phyloP scores from a whole-genome alignment of 2,797 vertebrate genomes.

The Poecilia picta region DNA sequence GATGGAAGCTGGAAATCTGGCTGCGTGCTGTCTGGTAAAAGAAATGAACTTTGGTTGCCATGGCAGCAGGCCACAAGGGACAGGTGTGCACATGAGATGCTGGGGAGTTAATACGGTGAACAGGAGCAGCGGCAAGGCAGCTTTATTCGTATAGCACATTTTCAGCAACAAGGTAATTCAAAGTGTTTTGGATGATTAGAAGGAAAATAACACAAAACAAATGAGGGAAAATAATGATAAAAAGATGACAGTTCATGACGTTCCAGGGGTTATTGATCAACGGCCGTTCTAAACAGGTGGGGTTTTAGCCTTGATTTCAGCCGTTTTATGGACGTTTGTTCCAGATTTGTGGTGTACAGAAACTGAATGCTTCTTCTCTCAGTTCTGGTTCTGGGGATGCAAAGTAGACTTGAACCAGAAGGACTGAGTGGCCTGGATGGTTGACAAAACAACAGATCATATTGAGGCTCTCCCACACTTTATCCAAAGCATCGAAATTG shows the following conservation, averaged over 20 bases:
- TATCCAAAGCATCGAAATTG: neutral
- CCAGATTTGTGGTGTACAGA: neutral
- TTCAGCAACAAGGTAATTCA: neutral
- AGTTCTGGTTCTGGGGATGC: neutral
- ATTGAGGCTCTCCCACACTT: neutral
- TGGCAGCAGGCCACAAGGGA: slow-evolving; percentile 71
- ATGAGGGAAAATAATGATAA: neutral
- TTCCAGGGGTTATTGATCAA: neutral
- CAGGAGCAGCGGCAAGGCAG: slow-evolving; percentile 21
- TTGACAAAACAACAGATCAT: neutral
- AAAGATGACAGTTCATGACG: neutral
- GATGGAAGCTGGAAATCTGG: slow-evolving; percentile 66
- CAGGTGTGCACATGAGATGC: slow-evolving; percentile 71
- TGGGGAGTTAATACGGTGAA: slow-evolving; percentile 51
- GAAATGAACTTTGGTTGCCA: slow-evolving; percentile 70
- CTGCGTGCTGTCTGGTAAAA: slow-evolving; percentile 50
- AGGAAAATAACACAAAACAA: neutral
- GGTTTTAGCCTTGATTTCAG: neutral
- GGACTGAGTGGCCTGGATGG: neutral
- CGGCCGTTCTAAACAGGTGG: too few relatives aligned
- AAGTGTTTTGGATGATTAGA: neutral
- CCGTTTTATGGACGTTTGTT: neutral
- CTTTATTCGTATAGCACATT: neutral
- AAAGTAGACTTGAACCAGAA: neutral
- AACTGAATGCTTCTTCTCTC: neutral